Conservation (phyloP, 2,113 vertebrate species). For the Hipposideros armiger region DNA sequence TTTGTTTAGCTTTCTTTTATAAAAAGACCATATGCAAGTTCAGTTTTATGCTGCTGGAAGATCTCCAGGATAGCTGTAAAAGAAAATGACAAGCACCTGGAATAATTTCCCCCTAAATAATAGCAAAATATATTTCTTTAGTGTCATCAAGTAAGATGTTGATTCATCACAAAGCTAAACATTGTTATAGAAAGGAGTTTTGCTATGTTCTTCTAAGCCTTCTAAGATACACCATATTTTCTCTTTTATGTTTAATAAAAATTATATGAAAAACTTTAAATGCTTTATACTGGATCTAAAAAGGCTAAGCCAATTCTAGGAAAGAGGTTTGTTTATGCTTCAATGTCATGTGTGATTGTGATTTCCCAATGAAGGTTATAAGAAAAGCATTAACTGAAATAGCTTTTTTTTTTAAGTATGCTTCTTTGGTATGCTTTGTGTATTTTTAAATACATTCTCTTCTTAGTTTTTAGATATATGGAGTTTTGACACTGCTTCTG, state of each 20-base stretch:
- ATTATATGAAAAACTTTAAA: background rate
- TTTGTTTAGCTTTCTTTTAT: background rate
- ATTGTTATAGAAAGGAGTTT: background rate
- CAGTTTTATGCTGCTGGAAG: background rate
- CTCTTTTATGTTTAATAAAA: background rate
- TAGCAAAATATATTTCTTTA: constrained; percentile 30
- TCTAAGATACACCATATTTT: background rate
- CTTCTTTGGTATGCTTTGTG: background rate
- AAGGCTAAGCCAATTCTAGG: background rate
- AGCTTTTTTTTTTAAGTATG: background rate
- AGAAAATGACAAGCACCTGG: constrained; percentile 24
- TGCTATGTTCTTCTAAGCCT: background rate
- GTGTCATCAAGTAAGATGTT: background rate
- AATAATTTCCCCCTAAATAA: constrained; percentile 46
- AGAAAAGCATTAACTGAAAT: background rate
- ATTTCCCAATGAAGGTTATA: background rate
- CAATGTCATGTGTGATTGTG: background rate
- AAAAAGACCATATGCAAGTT: background rate
- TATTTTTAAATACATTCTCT: background rate
- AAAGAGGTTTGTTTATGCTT: background rate
- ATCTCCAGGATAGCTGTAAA: background rate
- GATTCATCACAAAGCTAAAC: background rate
- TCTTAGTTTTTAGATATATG: background rate
- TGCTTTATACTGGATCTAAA: background rate
- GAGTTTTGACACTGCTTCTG: background rate